A percentile compares a stretch with the other conserved stretches of the same genome.
Evolutionary conservation across 1,140 invertebrate genomes (phyloP).

Genomic region (Phortica variegata): DNA sequence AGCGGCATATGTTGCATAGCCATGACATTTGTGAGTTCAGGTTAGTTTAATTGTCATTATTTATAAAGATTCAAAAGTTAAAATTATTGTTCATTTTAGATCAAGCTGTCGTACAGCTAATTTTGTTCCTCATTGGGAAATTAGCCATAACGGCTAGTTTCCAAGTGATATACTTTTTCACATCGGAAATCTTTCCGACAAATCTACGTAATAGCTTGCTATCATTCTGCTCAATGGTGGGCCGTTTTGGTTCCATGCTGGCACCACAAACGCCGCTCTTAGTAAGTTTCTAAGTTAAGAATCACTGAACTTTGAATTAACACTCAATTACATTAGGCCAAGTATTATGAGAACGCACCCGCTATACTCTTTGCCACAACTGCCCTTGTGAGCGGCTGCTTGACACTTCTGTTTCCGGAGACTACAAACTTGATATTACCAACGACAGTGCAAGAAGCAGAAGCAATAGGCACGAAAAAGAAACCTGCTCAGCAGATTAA

Average conservation of each 20-base stretch:
- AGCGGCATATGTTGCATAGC: conserved; percentile 60
- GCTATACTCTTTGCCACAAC: conserved; percentile 65
- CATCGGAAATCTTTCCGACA: conserved; percentile 74
- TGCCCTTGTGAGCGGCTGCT: conserved; percentile 62
- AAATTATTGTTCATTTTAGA: conserved; percentile 4
- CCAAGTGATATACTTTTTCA: conserved; percentile 70
- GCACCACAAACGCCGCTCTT: conserved; percentile 72
- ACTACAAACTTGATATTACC: conserved; percentile 66
- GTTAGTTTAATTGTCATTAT: conserved; percentile 19
- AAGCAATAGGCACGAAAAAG: conserved; percentile 59
- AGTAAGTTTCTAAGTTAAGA: conserved; percentile 53
- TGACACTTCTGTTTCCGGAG: conserved; percentile 69
- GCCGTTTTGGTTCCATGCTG: conserved; percentile 70
- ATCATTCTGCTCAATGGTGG: conserved; percentile 71
- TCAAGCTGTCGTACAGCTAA: conserved; percentile 53
- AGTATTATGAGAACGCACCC: conserved; percentile 61
- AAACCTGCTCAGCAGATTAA: conserved; percentile 25
- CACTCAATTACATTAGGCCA: conserved; percentile 46
- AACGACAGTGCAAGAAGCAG: conserved; percentile 69
- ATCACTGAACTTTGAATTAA: background rate
- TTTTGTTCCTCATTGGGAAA: conserved; percentile 72
- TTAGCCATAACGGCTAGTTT: conserved; percentile 71
- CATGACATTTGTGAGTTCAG: conserved; percentile 34
- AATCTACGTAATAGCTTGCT: conserved; percentile 65
- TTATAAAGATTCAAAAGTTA: conserved; percentile 28